phyloP scores from a whole-genome alignment of 2,888 invertebrate genomes.

The Dryococelus australis region DNA sequence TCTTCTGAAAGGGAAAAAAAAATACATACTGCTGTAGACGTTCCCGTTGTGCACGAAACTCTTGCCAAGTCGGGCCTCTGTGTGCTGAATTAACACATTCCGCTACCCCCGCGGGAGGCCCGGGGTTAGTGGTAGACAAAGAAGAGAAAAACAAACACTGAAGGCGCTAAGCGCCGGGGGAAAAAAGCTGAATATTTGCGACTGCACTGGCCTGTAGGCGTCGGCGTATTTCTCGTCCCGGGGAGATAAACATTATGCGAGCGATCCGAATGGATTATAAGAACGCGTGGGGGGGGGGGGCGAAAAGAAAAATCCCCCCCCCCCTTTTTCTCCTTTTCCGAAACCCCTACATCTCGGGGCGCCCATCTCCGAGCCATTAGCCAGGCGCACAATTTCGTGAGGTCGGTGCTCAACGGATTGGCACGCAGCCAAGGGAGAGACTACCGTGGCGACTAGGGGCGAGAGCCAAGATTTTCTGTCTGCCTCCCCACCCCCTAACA shows the following conservation, averaged over 20 bases:
- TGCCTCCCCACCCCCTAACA: neutral
- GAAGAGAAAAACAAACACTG: neutral
- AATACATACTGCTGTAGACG: too few species aligned
- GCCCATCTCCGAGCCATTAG: constrained; percentile 11
- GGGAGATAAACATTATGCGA: neutral
- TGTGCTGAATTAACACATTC: neutral
- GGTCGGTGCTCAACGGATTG: constrained; percentile 8
- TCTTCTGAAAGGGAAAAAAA: too few species aligned
- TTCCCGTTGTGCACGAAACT: too few species aligned
- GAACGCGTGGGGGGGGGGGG: too few species aligned
- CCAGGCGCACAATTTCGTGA: neutral
- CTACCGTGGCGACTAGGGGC: neutral
- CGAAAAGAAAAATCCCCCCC: neutral
- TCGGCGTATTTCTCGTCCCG: neutral
- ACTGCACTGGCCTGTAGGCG: neutral
- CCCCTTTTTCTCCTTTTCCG: neutral
- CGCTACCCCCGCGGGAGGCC: neutral
- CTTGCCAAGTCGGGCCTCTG: neutral
- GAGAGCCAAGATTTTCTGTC: neutral
- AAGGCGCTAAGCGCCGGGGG: neutral
- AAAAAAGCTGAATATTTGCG: neutral
- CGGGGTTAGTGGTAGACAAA: too few species aligned
- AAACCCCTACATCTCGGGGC: neutral
- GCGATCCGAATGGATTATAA: neutral
- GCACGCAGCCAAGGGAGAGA: neutral